phyloP scores from a whole-genome alignment of 2,113 vertebrate genomes.

The Otus sunia region DNA sequence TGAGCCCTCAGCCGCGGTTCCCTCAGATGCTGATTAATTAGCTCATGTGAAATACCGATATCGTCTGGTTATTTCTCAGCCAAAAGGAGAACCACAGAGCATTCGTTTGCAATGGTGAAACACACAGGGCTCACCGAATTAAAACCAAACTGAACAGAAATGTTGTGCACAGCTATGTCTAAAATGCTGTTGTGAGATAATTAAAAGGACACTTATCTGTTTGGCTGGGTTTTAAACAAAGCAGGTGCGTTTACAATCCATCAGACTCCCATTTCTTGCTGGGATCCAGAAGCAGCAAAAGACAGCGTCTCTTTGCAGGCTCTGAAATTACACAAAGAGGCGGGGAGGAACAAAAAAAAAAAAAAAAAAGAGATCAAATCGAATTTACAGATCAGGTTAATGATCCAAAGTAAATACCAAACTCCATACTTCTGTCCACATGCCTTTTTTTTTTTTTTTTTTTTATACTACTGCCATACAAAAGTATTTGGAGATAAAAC shows the following conservation, averaged over 20 bases:
- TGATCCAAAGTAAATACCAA: constrained; percentile 57
- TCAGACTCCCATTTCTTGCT: constrained; percentile 28
- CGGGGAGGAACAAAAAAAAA: background rate
- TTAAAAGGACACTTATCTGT: constrained; percentile 66
- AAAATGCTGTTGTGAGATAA: background rate
- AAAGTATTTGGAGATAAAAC: background rate
- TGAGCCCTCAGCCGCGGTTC: background rate
- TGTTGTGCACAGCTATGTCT: background rate
- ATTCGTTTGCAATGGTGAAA: background rate
- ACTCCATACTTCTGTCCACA: constrained; percentile 24
- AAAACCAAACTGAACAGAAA: background rate
- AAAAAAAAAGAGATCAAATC: constrained; percentile 20
- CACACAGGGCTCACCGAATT: background rate
- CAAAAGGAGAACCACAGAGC: background rate
- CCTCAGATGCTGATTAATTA: background rate
- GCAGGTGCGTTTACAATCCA: constrained; percentile 20
- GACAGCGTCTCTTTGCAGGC: background rate
- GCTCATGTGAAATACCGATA: background rate
- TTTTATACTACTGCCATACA: background rate
- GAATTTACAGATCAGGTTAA: constrained; percentile 59
- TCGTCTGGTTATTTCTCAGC: background rate
- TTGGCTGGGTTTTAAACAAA: constrained; percentile 19
- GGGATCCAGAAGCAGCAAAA: background rate
- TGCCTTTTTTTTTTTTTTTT: background rate
- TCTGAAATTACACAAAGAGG: constrained; percentile 15